These are phyloP conservation scores for Timema podura DNA, from an alignment of 2,888 invertebrate species.

Conservation along the genomic window DNA sequence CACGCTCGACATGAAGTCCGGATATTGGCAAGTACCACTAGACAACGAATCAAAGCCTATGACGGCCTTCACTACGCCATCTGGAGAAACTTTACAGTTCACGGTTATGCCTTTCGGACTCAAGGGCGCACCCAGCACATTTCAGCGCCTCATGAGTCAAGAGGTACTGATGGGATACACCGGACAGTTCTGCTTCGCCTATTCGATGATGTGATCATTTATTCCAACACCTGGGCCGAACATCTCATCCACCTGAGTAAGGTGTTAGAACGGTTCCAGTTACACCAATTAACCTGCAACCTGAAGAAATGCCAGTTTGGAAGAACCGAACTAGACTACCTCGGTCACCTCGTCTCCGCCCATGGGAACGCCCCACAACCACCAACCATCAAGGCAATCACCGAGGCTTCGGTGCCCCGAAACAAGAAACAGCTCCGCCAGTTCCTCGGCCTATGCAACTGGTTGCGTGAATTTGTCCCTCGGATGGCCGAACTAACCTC, in stretches of 20 bases:
- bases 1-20: constrained; percentile 24
- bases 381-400: too few species aligned
- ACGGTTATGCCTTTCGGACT: not conserved
- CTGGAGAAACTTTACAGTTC: constrained; percentile 8
- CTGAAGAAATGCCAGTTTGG: too few species aligned
- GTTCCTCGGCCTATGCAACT: too few species aligned
- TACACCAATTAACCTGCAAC: not conserved
- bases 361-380: too few species aligned
- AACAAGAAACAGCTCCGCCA: too few species aligned
- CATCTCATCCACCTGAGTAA: not conserved
- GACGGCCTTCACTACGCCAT: constrained; percentile 27
- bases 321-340: too few species aligned
- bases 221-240: not conserved
- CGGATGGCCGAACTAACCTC: too few species aligned
- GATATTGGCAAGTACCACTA: constrained; percentile 29
- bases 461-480: too few species aligned
- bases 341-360: too few species aligned
- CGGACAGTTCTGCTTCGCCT: not conserved
- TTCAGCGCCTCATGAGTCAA: not conserved
- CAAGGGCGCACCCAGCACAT: not conserved
- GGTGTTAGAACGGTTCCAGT: not conserved
- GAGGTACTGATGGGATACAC: not conserved
- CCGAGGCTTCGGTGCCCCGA: too few species aligned
- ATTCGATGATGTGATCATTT: not conserved
- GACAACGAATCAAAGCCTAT: not conserved